Percentiles rank a stretch among this genome's conserved stretches.
These are phyloP conservation scores for Schizothorax lantsangensis DNA, from an alignment of 2,797 vertebrate species.

Conservation along the genomic window DNA sequence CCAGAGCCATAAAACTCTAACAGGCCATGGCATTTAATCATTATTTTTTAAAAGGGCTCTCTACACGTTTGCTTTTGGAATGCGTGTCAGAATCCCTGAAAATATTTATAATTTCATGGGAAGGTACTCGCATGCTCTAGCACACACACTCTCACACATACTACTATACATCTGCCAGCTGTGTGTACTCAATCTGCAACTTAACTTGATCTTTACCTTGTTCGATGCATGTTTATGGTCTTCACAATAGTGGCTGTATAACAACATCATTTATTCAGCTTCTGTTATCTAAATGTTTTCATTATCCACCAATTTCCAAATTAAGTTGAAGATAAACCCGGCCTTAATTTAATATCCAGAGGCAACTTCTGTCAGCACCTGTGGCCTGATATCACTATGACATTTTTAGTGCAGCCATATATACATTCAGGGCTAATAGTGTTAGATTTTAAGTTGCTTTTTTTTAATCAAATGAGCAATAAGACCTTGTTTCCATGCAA, in stretches of 20 bases:
- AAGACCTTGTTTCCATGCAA: conserved; percentile 56
- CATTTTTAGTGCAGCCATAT: background rate
- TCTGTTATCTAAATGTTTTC: background rate
- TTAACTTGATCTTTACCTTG: conserved; percentile 11
- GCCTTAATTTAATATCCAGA: background rate
- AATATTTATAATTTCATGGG: conserved; percentile 48
- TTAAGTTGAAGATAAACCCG: background rate
- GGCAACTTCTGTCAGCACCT: background rate
- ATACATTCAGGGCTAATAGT: background rate
- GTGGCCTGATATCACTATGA: conserved; percentile 3
- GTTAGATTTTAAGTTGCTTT: background rate
- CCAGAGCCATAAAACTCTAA: conserved; percentile 21
- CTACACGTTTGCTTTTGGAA: conserved; percentile 47
- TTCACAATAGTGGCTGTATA: background rate
- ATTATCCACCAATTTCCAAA: background rate
- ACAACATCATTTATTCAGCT: background rate
- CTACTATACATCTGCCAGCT: conserved; percentile 52
- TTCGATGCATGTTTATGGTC: background rate
- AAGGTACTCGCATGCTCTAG: conserved; percentile 32
- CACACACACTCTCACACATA: background rate
- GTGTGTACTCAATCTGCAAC: conserved; percentile 19
- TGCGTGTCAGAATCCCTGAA: conserved; percentile 48
- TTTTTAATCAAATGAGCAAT: background rate
- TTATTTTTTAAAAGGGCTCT: conserved; percentile 43
- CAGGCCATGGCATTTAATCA: conserved; percentile 51